Evolutionary conservation across 2,797 vertebrate species (phyloP), one percentile per base, ranked within the genome.

Genomic region (Hydrophis major): DNA sequence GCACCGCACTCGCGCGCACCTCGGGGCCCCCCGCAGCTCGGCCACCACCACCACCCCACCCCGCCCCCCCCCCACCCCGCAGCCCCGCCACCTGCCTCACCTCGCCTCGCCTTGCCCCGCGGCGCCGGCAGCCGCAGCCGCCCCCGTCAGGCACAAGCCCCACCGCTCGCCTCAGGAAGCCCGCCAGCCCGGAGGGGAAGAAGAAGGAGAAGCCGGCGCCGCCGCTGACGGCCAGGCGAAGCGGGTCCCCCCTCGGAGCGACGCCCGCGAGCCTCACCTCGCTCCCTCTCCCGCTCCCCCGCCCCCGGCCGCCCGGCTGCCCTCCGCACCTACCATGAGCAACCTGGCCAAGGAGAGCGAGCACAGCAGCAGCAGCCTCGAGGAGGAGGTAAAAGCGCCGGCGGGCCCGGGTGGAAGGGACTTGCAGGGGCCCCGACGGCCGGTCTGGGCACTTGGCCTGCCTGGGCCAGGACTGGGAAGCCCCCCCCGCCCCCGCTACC

Each of bases 321-420:
- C 93, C 56, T 28, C 91, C 66, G 57, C 92, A 83, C 92, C 94
- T 94, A 93, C 95, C 91, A 96, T 96, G 96, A 97, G 96, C 94
- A 97, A 93, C 95, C 95, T 96, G 94, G 95, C 94, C 94, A 97
- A 96, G 95, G 97, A 97, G 94, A 95, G 95, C 94, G 97, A 98
- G 96, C 97, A 96, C 92, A 92, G 95, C 96, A 89, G 96, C 93
- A 92, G 92, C 93, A 93, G 92, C 95, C 88, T 96, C 93, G 97
- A 97, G 94, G 97, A 98, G 91, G 97, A 98, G 96, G 96, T 96
- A 42, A 42, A 93, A 55, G 95, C 1, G 86, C 12, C 0, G 66
- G 0, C 66, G 25, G 60, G 56, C 4, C 0, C 16, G n/a, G 22
- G 16, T 1, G 37, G 37, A 42, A 42, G 37, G 37, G 37, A 42